A percentile compares a stretch with the other conserved stretches of the same genome.
Evolutionary conservation across 2,797 vertebrate species (phyloP).

Genomic region (Arrhamphus sclerolepis): DNA sequence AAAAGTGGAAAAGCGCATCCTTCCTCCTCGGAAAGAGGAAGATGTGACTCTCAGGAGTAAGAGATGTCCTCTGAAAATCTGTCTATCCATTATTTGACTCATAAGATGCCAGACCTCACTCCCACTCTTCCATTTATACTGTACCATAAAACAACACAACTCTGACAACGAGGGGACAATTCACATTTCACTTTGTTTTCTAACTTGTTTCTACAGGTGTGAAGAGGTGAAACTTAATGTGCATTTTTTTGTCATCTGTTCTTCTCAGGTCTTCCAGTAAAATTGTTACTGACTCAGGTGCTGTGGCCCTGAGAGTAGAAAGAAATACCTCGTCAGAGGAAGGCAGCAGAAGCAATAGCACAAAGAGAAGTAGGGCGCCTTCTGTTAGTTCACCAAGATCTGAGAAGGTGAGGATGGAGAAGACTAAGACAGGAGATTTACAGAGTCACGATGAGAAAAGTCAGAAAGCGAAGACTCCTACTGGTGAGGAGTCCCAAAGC

Average conservation of each 20-base stretch:
- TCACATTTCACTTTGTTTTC: no score
- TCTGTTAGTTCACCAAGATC: background rate
- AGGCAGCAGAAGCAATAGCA: conserved; percentile 13
- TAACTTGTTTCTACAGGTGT: background rate
- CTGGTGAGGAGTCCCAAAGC: conserved; percentile 15
- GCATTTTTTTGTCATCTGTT: background rate
- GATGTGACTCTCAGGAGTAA: conserved; percentile 52
- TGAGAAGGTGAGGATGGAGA: conserved; percentile 6
- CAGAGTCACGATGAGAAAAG: conserved; percentile 5
- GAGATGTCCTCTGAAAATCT: background rate
- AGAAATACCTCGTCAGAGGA: conserved; percentile 32
- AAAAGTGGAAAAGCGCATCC: conserved; percentile 34
- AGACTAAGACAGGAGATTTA: background rate
- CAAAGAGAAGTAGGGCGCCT: conserved; percentile 16
- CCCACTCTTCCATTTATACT: background rate
- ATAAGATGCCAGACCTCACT: background rate
- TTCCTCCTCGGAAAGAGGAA: conserved; percentile 30
- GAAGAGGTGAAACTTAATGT: background rate
- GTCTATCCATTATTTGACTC: background rate
- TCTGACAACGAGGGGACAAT: no score
- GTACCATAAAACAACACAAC: no score
- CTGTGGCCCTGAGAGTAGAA: conserved; percentile 22
- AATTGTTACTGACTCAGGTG: background rate
- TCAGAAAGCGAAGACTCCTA: background rate
- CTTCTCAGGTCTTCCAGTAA: conserved; percentile 37